Base-by-base conservation (phyloP, 1,140 invertebrate species). In the Tetraneura akinire region DNA sequence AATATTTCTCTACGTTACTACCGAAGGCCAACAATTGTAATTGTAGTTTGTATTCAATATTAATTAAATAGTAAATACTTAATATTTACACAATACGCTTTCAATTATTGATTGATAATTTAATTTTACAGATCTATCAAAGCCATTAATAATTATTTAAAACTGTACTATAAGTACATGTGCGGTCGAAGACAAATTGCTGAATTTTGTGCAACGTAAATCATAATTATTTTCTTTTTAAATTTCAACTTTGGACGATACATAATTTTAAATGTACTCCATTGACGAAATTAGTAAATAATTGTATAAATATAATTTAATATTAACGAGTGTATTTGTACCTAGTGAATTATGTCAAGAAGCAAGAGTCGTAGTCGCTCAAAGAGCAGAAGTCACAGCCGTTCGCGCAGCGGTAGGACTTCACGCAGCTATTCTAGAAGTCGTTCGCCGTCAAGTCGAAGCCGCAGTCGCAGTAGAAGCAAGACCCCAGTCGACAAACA, bases 401-500 rank as follows among this genome's bases (percentile, higher is more conserved):
- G 55, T 74, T 66, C 70, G 57, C 71, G 70, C 47, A 76, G 80
- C 29, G 60, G 47, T 76, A 74, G 57, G 42, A 42, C 53, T 21
- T 78, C 74, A 78, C 70, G 60, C 23, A 81, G 80, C 32, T 76
- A 73, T 81, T 81, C 80, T 60, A 62, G 80, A 60, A 71, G 80
- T 23, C 71, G 60, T 64, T 53, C 70, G 42, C 62, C 47, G 18
- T 62, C 70, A 74, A 81, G 71, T 81, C 80, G 71, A 14, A 74
- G 70, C 42, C 53, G 70, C 8, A 81, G 80, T 49, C 68, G 80
- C 5, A 81, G 80, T 23, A 74, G 80, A 14, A 74, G 70, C 49
- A 71, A 74, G 45, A 81, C 80, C 0, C 80, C 80, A 4, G 71
- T 76, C 47, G 80, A 81, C 26, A 71, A 73, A 81, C 71, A 81